Percentiles rank a stretch among this genome's conserved stretches.
Conservation (phyloP, 2,888 invertebrate species). For the Idaea biselata region DNA sequence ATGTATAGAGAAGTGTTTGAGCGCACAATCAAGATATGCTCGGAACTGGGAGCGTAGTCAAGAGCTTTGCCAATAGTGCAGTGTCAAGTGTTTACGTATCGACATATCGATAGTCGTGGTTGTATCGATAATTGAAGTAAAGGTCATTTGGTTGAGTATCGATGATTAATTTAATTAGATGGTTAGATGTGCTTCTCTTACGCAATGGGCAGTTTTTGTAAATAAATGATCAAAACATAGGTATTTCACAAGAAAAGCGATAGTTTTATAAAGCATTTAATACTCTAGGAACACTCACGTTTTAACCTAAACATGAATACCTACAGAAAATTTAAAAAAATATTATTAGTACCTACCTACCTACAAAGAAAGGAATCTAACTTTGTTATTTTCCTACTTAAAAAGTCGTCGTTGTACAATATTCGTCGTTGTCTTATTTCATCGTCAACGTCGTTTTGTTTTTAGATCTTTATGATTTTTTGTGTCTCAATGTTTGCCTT, state of each 20-base stretch:
- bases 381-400: no score
- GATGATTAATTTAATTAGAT: background rate
- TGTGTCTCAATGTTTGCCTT: no score
- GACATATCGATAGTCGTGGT: constrained; percentile 18
- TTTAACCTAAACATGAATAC: no score
- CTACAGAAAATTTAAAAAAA: background rate
- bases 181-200: background rate
- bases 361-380: no score
- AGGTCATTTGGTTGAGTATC: background rate
- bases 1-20: constrained; percentile 50
- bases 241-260: background rate
- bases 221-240: background rate
- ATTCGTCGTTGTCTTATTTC: no score
- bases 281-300: no score
- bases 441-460: no score
- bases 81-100: constrained; percentile 26
- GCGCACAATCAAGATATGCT: constrained; percentile 65
- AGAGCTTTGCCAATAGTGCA: constrained; percentile 45
- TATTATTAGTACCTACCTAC: no score
- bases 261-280: no score
- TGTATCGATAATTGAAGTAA: background rate
- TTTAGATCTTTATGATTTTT: no score
- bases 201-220: no score
- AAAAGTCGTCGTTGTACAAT: no score
- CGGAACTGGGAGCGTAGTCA: constrained; percentile 50